Evolutionary conservation across 1,140 invertebrate genomes (phyloP).

Genomic region (Tachypleus tridentatus): DNA sequence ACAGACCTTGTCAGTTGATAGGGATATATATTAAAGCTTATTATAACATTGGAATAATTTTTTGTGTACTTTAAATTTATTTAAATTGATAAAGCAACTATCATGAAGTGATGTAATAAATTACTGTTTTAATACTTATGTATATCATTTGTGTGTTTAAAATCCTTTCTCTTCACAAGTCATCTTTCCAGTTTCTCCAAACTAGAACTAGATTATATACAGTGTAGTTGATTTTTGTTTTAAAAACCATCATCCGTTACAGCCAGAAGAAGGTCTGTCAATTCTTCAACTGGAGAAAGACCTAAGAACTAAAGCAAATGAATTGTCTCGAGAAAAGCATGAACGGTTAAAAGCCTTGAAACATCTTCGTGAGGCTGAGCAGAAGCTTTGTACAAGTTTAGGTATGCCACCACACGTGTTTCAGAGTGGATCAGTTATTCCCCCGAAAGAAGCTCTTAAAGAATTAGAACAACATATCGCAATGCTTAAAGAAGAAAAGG

Average conservation of each 20-base stretch:
- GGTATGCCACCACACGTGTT: not conserved
- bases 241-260: not conserved
- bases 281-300: not conserved
- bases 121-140: no score
- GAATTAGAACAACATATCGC: conserved; percentile 1
- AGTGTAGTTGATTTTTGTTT: not conserved
- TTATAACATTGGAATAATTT: no score
- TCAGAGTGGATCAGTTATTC: not conserved
- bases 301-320: not conserved
- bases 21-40: no score
- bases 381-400: not conserved
- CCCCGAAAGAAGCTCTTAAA: not conserved
- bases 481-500: conserved; percentile 3
- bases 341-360: not conserved
- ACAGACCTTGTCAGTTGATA: no score
- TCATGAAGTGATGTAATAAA: no score
- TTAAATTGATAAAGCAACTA: no score
- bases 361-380: not conserved
- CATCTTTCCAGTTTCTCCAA: no score
- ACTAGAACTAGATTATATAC: no score
- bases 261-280: not conserved
- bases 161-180: no score
- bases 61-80: no score
- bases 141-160: no score
- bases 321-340: not conserved